phyloP scores from a whole-genome alignment of 2,797 vertebrate species.

The Anabacerthia variegaticeps region DNA sequence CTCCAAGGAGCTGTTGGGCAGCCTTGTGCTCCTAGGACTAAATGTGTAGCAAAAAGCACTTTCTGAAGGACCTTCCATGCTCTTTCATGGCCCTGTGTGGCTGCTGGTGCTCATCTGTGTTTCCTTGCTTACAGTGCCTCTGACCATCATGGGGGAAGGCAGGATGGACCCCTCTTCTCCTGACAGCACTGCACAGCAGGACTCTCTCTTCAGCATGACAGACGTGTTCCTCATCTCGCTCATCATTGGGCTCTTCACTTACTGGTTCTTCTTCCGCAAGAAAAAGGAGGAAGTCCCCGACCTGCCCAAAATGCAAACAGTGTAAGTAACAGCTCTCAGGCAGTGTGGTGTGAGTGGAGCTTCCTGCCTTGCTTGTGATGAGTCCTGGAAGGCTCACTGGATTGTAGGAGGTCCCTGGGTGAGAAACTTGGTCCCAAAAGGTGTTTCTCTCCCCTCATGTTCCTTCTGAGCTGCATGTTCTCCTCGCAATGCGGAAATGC shows the following conservation, averaged over 20 bases:
- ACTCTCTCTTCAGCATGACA: conserved; percentile 83
- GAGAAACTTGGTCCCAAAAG: background rate
- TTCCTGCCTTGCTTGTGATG: background rate
- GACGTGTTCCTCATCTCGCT: conserved; percentile 90
- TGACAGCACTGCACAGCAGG: conserved; percentile 54
- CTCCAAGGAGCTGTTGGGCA: background rate
- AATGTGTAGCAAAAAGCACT: rapidly evolving
- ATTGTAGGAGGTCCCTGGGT: background rate
- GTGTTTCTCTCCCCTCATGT: rapidly evolving
- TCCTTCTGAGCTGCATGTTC: background rate
- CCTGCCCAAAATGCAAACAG: conserved; percentile 84
- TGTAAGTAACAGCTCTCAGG: conserved; percentile 64
- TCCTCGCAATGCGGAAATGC: background rate
- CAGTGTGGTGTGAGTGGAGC: rapidly evolving
- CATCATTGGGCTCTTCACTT: conserved; percentile 85
- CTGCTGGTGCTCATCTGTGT: background rate
- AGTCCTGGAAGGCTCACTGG: background rate
- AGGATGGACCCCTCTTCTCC: conserved; percentile 60
- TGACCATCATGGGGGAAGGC: conserved; percentile 74
- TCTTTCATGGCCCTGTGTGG: background rate
- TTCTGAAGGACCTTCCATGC: rapidly evolving
- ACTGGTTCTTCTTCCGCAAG: conserved; percentile 93
- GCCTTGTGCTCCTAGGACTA: background rate
- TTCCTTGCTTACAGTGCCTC: conserved; percentile 5
- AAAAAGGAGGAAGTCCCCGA: conserved; percentile 90